Conservation (phyloP, 2,888 invertebrate genomes). For the Rhingia rostrata region DNA sequence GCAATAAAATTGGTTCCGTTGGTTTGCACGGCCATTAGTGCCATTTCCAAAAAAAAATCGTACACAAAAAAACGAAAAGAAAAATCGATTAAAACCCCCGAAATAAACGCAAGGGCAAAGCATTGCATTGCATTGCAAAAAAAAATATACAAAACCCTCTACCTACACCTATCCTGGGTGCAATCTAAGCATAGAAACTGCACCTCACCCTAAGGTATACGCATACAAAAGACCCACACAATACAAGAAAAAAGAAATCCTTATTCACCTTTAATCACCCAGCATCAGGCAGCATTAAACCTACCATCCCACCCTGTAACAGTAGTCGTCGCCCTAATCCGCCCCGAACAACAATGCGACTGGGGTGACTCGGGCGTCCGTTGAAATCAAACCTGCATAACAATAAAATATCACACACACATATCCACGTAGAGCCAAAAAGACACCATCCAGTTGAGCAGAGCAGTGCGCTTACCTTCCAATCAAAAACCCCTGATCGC, state of each 20-base stretch:
- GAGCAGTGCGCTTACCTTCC: conserved; percentile 62
- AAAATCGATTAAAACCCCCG: conserved; percentile 59
- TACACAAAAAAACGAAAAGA: conserved; percentile 34
- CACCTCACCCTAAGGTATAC: conserved; percentile 52
- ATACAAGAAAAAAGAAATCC: conserved; percentile 40
- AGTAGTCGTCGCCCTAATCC: conserved; percentile 72
- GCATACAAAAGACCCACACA: conserved; percentile 53
- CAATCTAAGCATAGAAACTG: conserved; percentile 62
- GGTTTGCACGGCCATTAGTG: conserved; percentile 61
- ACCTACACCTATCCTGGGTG: conserved; percentile 28
- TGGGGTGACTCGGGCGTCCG: conserved; percentile 66
- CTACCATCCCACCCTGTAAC: conserved; percentile 65
- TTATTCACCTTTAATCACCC: conserved; percentile 74
- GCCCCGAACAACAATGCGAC: conserved; percentile 73
- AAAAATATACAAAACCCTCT: conserved; percentile 1
- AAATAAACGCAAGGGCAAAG: conserved; percentile 47
- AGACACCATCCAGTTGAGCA: neutral
- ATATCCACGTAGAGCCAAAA: neutral
- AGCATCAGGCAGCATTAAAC: conserved; percentile 66
- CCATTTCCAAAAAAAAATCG: conserved; percentile 15
- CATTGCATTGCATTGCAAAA: conserved; percentile 39
- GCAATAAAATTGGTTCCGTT: conserved; percentile 59
- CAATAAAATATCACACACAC: conserved; percentile 60
- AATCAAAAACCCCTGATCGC: conserved; percentile 70
- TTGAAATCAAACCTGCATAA: conserved; percentile 70